A percentile compares a stretch with the other conserved stretches of the same genome.
Evolutionary conservation across 53 echinoderm and acorn worm genomes (phyloP).

Genomic region (Apostichopus leukothele): DNA sequence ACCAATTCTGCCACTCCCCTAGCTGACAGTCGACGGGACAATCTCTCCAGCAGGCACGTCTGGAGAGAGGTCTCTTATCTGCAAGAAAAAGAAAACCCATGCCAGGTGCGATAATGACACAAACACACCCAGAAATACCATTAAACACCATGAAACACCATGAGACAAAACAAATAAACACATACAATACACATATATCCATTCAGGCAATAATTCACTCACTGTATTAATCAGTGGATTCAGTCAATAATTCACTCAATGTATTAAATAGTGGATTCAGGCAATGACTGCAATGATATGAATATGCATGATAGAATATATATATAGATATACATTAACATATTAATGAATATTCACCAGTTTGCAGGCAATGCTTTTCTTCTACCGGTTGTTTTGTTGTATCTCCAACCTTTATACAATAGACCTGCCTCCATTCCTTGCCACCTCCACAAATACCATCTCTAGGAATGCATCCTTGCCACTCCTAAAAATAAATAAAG

Average conservation of each 20-base stretch:
- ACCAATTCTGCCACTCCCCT: slow-evolving; percentile 93
- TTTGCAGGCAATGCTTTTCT: slow-evolving; percentile 56
- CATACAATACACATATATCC: not conserved
- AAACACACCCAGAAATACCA: not conserved
- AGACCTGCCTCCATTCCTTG: slow-evolving; percentile 77
- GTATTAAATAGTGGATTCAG: no score
- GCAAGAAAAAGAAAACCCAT: not conserved
- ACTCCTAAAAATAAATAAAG: slow-evolving; percentile 57
- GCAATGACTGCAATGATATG: no score
- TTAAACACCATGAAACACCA: not conserved
- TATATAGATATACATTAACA: no score
- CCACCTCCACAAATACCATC: slow-evolving; percentile 78
- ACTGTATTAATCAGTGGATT: no score
- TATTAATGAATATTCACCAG: slow-evolving; percentile 21
- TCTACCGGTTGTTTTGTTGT: slow-evolving; percentile 55
- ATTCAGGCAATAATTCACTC: no score
- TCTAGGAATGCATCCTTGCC: slow-evolving; percentile 69
- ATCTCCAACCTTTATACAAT: slow-evolving; percentile 72
- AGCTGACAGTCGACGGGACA: slow-evolving; percentile 91
- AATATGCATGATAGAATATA: no score
- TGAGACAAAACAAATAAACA: not conserved
- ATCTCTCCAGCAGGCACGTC: slow-evolving; percentile 75
- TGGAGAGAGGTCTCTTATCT: not conserved
- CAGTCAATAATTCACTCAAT: no score
- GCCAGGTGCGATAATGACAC: not conserved